Conservation (phyloP, 2,888 invertebrate genomes). For the Drosophila borborema region DNA sequence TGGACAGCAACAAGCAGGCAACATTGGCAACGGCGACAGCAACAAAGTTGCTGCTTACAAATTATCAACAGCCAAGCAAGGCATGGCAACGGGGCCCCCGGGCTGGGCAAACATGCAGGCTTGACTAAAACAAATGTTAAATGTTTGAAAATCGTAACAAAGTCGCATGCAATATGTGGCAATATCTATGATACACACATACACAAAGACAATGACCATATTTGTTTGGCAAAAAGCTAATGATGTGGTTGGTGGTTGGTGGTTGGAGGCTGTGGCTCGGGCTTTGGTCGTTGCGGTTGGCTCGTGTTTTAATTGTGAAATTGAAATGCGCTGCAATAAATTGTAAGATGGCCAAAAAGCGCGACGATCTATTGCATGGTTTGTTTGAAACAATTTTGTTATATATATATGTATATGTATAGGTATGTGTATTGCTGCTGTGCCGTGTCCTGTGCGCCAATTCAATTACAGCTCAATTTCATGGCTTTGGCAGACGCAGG, state of each 20-base stretch:
- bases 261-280: slow-evolving; percentile 41
- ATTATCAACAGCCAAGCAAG: slow-evolving; percentile 66
- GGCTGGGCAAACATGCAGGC: slow-evolving; percentile 66
- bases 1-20: slow-evolving; percentile 55
- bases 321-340: slow-evolving; percentile 76
- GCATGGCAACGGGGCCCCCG: slow-evolving; percentile 22
- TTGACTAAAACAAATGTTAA: slow-evolving; percentile 71
- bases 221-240: slow-evolving; percentile 70
- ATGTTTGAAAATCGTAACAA: slow-evolving; percentile 75
- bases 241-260: slow-evolving; percentile 65
- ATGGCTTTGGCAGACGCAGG: slow-evolving; percentile 56
- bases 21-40: slow-evolving; percentile 42
- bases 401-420: not conserved
- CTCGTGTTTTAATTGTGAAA: slow-evolving; percentile 74
- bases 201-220: slow-evolving; percentile 68
- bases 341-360: slow-evolving; percentile 73
- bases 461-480: slow-evolving; percentile 80
- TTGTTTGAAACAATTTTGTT: slow-evolving; percentile 22
- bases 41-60: slow-evolving; percentile 63
- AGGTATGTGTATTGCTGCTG: not conserved
- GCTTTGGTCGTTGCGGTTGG: slow-evolving; percentile 31
- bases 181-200: slow-evolving; percentile 44
- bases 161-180: slow-evolving; percentile 64
- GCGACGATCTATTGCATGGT: slow-evolving; percentile 22
- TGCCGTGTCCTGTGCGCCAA: slow-evolving; percentile 63